These are phyloP conservation scores for Heliocidaris erythrogramma DNA, from an alignment of 35 echinoderm and acorn worm genomes.

Conservation along the genomic window DNA sequence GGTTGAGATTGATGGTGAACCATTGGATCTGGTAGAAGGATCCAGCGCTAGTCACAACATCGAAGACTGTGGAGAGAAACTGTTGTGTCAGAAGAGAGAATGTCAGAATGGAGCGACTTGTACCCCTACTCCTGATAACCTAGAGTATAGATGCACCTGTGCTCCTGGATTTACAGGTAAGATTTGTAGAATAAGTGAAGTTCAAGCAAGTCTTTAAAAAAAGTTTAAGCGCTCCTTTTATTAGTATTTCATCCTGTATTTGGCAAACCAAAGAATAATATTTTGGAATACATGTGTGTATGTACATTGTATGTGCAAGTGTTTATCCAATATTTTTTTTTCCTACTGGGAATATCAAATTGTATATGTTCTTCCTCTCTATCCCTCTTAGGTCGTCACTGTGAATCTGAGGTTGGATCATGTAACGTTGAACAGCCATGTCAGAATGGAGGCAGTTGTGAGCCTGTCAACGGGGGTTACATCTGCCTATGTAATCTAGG, in stretches of 20 bases:
- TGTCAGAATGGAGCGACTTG: constrained; percentile 82
- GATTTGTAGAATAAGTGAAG: background rate
- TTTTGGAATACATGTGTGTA: no score
- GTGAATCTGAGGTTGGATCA: constrained; percentile 75
- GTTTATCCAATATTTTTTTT: background rate
- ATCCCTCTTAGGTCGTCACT: constrained; percentile 73
- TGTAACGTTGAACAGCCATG: constrained; percentile 70
- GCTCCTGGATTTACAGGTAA: constrained; percentile 75
- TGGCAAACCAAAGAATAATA: no score
- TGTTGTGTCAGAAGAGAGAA: constrained; percentile 69
- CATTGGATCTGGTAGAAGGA: constrained; percentile 58
- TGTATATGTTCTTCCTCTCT: background rate
- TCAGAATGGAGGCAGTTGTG: constrained; percentile 85
- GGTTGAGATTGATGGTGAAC: constrained; percentile 78
- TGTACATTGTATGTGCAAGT: no score
- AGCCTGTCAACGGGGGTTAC: constrained; percentile 77
- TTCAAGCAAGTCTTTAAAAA: no score
- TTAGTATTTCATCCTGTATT: no score
- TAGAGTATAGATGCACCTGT: constrained; percentile 81
- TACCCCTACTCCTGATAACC: constrained; percentile 25
- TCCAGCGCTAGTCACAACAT: constrained; percentile 66
- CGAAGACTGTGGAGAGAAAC: constrained; percentile 69
- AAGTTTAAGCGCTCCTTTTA: no score
- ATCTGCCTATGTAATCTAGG: constrained; percentile 83
- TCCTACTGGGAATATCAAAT: background rate